Evolutionary conservation across 2,888 invertebrate species (phyloP), one percentile per base, ranked within the genome.

Genomic region (Sphecodes monilicornis): DNA sequence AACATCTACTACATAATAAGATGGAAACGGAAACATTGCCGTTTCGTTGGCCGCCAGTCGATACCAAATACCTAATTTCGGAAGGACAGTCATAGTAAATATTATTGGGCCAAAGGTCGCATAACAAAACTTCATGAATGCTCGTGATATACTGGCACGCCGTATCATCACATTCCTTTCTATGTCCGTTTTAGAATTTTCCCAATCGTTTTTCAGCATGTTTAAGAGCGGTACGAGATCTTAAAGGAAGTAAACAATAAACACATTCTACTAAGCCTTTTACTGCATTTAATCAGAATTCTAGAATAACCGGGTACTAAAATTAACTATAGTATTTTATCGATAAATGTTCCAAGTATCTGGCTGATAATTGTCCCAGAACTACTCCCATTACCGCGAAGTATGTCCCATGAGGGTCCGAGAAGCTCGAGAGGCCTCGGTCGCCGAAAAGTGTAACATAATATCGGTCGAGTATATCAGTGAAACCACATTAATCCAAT

Each of bases 141-240:
- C 4, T 50, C 78, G 80, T 16, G 32, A 64, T 18, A 68, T 3
- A 32, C 32, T 68, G 2, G 66, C 77, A 26, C 43, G 57, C 10
- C 43, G 70, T 54, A 84, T 76, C 86, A 86, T 86, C 1, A 82
- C 60, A 0, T 75, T 1, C 8, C 73, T 66, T 54, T 86, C 85
- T 8, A 26, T 11, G 0, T 46, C 50, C 16, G 64, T 32, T 39
- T 70, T 86, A 16, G 76, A 43, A 10, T 69, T 41, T 13, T 60
- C 46, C 86, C 85, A 86, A 72, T 86, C 86, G 26, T 85, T 69
- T 6, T 68, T 82, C 36, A 86, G 80, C 86, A 85, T 85, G 1
- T 57, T 36, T 13, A 85, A 13, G 1, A 86, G 16, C 1, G 77
- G 46, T 39, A 41, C 26, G 29, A 86, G 36, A 75, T 60, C 82